A percentile compares a stretch with the other conserved stretches of the same genome.
These are phyloP conservation scores for Aphelocoma californica DNA, from an alignment of 2,797 vertebrate genomes.

Conservation along the genomic window DNA sequence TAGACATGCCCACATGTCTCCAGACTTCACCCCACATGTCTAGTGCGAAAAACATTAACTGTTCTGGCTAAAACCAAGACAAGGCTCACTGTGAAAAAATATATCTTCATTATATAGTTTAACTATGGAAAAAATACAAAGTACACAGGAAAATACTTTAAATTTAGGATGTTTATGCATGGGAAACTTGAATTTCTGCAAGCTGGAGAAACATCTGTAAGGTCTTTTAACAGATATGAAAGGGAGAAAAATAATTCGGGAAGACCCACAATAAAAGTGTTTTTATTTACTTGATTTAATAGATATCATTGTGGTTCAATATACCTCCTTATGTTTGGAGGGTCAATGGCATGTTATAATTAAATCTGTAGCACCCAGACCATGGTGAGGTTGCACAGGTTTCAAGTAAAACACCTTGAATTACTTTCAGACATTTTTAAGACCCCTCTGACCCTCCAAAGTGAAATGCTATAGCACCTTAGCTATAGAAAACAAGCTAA, in stretches of 20 bases:
- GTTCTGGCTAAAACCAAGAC: neutral
- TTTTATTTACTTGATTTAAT: neutral
- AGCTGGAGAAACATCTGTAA: neutral
- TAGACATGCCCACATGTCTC: neutral
- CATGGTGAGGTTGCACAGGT: neutral
- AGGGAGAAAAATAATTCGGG: neutral
- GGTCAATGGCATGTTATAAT: neutral
- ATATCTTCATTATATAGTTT: neutral
- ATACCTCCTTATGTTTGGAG: neutral
- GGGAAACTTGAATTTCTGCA: neutral
- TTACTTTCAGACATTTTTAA: neutral
- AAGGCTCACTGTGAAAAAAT: neutral
- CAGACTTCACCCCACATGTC: fast-evolving
- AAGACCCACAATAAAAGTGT: neutral
- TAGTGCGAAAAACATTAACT: neutral
- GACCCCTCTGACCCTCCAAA: neutral
- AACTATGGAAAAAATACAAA: neutral
- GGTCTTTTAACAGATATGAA: neutral
- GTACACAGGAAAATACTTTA: neutral
- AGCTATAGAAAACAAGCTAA: neutral
- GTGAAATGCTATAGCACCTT: neutral
- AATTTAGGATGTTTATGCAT: neutral
- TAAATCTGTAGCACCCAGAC: neutral
- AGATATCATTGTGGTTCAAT: neutral
- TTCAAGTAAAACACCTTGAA: neutral